Conservation (phyloP, 2,113 vertebrate genomes). For the Pardalotus punctatus region DNA sequence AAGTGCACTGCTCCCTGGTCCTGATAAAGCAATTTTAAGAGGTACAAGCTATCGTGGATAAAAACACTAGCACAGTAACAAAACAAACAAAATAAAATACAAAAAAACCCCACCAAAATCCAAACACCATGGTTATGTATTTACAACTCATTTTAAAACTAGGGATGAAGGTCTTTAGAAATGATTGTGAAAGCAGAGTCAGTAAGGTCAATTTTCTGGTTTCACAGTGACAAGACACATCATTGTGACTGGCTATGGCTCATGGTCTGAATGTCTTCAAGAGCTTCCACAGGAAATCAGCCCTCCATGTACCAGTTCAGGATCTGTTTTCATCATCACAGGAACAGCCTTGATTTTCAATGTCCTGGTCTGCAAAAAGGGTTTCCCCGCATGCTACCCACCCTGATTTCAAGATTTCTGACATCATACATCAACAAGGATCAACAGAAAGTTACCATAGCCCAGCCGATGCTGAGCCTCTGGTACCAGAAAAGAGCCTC, state of each 20-base stretch:
- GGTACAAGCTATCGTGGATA: neutral
- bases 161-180: neutral
- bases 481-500: neutral
- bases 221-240: neutral
- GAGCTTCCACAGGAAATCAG: neutral
- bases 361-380: neutral
- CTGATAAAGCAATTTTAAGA: neutral
- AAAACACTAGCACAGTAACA: neutral
- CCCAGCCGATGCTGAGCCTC: neutral
- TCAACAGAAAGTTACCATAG: neutral
- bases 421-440: neutral
- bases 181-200: neutral
- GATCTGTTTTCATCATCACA: neutral
- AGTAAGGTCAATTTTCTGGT: neutral
- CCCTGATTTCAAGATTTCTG: neutral
- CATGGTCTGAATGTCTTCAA: neutral
- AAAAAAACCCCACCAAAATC: neutral
- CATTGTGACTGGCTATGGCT: neutral
- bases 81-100: neutral
- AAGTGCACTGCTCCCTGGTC: neutral
- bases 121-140: neutral
- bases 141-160: neutral
- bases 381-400: neutral
- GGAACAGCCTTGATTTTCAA: neutral
- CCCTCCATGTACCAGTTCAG: neutral